phyloP scores from a whole-genome alignment of 2,113 vertebrate genomes.

The Nerophis lumbriciformis region DNA sequence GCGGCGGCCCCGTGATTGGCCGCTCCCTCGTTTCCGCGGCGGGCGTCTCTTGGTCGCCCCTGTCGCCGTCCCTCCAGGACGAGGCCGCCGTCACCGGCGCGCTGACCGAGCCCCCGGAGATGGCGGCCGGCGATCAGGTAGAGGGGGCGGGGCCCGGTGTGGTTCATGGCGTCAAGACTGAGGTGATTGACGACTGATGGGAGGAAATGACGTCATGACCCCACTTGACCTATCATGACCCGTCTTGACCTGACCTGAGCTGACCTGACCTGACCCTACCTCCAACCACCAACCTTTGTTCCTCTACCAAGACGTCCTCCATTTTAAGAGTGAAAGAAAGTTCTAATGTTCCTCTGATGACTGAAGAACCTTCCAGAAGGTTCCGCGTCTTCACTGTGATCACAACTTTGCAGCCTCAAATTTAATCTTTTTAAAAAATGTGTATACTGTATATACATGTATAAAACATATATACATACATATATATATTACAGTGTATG shows the following conservation, averaged over 20 bases:
- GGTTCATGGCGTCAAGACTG: constrained; percentile 87
- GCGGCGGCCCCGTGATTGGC: constrained; percentile 46
- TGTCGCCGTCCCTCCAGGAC: constrained; percentile 74
- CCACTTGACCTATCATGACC: constrained; percentile 56
- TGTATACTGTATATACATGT: too few species aligned
- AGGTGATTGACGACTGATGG: constrained; percentile 90
- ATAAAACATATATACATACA: too few species aligned
- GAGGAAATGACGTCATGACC: background rate
- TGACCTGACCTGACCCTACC: constrained; percentile 19
- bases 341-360: constrained; percentile 26
- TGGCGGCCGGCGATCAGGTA: constrained; percentile 81
- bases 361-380: background rate
- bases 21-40: constrained; percentile 45
- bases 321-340: constrained; percentile 35
- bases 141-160: constrained; percentile 24
- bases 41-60: constrained; percentile 69
- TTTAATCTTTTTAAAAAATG: background rate
- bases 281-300: constrained; percentile 59
- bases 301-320: constrained; percentile 34
- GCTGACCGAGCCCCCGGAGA: constrained; percentile 84
- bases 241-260: background rate
- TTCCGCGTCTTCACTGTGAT: constrained; percentile 53
- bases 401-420: constrained; percentile 58
- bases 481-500: too few species aligned
- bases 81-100: constrained; percentile 83